Evolutionary conservation across 2,888 invertebrate species (phyloP).

Genomic region (Malacosoma neustria): DNA sequence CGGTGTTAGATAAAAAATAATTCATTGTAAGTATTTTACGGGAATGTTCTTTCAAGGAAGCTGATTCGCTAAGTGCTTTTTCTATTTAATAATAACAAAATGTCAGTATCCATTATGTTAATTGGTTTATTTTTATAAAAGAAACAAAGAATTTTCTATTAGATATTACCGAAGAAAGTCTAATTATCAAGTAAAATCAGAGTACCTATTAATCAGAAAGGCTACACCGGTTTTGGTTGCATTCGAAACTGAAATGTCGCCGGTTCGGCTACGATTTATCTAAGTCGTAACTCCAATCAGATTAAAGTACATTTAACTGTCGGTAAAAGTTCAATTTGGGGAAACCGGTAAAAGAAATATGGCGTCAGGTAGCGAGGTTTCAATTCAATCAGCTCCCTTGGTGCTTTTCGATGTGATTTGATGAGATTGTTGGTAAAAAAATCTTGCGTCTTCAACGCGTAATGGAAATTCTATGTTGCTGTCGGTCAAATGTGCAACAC

Average conservation of each 20-base stretch:
- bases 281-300: slow-evolving; percentile 65
- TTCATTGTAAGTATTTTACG: too few species aligned
- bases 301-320: slow-evolving; percentile 71
- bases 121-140: too few species aligned
- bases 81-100: too few species aligned
- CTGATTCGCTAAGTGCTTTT: too few species aligned
- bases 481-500: slow-evolving; percentile 1
- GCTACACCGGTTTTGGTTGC: slow-evolving; percentile 13
- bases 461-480: slow-evolving; percentile 18
- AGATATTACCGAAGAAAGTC: too few species aligned
- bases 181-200: slow-evolving; percentile 8
- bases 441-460: slow-evolving; percentile 10
- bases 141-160: too few species aligned
- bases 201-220: slow-evolving; percentile 17
- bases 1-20: too few species aligned
- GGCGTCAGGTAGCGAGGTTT: slow-evolving; percentile 55
- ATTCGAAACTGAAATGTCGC: slow-evolving; percentile 23
- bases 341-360: slow-evolving; percentile 64
- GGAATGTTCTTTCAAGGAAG: too few species aligned
- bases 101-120: too few species aligned
- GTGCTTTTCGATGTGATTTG: slow-evolving; percentile 58
- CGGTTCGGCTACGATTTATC: slow-evolving; percentile 42
- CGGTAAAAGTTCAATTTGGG: slow-evolving; percentile 67
- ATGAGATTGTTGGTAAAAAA: slow-evolving; percentile 62
- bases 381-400: slow-evolving; percentile 71